Base-by-base conservation (phyloP, 2,113 vertebrate species). In the Speoplatyrhinus poulsoni region DNA sequence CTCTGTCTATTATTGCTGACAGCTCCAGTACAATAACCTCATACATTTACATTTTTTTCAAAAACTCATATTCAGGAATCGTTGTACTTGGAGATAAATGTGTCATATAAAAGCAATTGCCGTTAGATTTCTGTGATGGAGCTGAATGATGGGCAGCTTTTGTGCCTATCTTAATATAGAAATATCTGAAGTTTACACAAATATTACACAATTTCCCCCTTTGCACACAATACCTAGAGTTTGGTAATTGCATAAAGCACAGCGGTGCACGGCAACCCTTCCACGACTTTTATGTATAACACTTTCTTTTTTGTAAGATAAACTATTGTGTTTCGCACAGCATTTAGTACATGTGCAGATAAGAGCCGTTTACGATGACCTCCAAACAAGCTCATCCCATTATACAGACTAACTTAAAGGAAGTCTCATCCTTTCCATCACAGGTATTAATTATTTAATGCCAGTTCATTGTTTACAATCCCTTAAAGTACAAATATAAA, bases 31-130 rank as follows among this genome's bases (percentile, higher is more conserved):
- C 88, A 89, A 88, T 87, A 86, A 87, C 87, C 82, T 80, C 86
- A 85, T 74, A 66, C 83, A 90, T 89, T 90, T 90, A 88, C 90
- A 91, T 91, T 89, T 90, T 89, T 88, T 80, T 87, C 81, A 67
- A 89, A 86, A 89, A 88, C 86, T 88, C 73, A 82, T 87, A 83
- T 87, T 89, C 84, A 88, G 84, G 86, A 53, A 89, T 83, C 81
- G 76, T 76, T 0, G 71, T 79, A 74, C 77, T 82, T 62, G 13
- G 62, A 81, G 60, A 77, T 83, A 81, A 68, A 62, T 88, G 84
- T 84, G 84, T 76, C 69, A 82, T 12, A 60, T 77, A 69, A 65
- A 74, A 56, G 72, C 62, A 56, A 77, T 72, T 75, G 73, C 75
- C 71, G 77, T 82, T 82, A 79, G 81, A 58, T 85, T 78, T 70